Percentiles rank a stretch among this genome's conserved stretches.
These are phyloP conservation scores for Micromesistius poutassou DNA, from an alignment of 2,797 vertebrate genomes.

Conservation along the genomic window DNA sequence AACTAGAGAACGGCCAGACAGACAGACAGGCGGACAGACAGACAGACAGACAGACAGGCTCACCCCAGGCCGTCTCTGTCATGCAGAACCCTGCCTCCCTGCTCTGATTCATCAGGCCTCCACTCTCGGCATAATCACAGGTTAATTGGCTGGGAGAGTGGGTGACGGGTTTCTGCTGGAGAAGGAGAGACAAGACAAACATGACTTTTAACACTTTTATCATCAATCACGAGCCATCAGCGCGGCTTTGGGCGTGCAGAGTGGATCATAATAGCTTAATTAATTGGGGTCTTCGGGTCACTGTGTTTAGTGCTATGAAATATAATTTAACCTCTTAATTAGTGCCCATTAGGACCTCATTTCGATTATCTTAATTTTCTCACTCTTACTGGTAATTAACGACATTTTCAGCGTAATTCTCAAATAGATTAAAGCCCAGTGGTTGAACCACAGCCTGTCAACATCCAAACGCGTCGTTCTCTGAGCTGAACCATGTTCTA, in stretches of 20 bases:
- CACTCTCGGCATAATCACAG: slow-evolving; percentile 70
- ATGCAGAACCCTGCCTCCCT: slow-evolving; percentile 58
- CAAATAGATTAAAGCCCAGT: slow-evolving; percentile 20
- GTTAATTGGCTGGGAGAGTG: slow-evolving; percentile 81
- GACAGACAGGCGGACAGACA: slow-evolving; percentile 35
- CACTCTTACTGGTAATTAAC: slow-evolving; percentile 79
- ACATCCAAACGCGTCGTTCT: neutral
- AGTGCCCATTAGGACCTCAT: slow-evolving; percentile 75
- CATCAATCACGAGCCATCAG: slow-evolving; percentile 34
- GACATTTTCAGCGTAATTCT: slow-evolving; percentile 55
- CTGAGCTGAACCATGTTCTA: neutral
- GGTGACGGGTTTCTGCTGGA: slow-evolving; percentile 41
- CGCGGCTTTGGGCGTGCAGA: slow-evolving; percentile 52
- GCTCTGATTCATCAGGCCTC: slow-evolving; percentile 85
- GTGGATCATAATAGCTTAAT: slow-evolving; percentile 73
- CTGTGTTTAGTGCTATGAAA: slow-evolving; percentile 68
- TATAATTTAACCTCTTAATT: slow-evolving; percentile 74
- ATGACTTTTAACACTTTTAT: slow-evolving; percentile 39
- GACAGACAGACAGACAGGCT: slow-evolving; percentile 56
- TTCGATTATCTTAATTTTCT: slow-evolving; percentile 77
- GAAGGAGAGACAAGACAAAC: slow-evolving; percentile 38
- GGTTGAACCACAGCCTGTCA: neutral
- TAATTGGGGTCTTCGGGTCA: slow-evolving; percentile 81
- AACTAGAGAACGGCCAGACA: slow-evolving; percentile 68
- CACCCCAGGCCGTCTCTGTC: slow-evolving; percentile 72